Evolutionary conservation across 2,888 invertebrate genomes (phyloP), one percentile per base, ranked within the genome.

Genomic region (Timandra comae): DNA sequence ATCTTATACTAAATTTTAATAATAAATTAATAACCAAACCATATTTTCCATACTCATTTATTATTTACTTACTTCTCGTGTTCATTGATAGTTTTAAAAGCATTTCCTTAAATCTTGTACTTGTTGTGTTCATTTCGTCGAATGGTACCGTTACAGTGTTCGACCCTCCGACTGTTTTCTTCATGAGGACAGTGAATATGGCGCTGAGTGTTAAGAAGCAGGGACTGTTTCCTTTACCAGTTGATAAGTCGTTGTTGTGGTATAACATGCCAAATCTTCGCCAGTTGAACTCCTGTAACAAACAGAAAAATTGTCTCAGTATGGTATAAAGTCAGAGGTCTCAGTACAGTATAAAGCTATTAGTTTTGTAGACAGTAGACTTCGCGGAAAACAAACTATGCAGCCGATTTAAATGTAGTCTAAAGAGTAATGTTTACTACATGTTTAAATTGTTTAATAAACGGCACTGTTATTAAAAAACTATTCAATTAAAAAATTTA

Each of bases 191-290:
- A 0, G 76, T 69, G 54, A 88, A 91, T 21, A 94, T 88, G 0
- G 92, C 90, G 35, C 90, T 90, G 51, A 94, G 77, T 3, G 91
- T 91, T 61, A 95, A 90, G 68, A 91, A 92, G 59, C 95, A 95
- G 32, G 91, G 89, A 29, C 94, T 93, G 69, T 93, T 90, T 4
- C 94, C 93, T 41, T 88, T 79, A 3, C 88, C 88, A 10, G 86
- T 86, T 0, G 84, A 72, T 7, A 86, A 76, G 13, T 88, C 89
- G 56, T 90, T 87, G 76, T 94, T 93, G 74, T 93, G 91, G 64
- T 90, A 93, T 27, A 94, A 76, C 58, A 94, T 86, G 0, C 91
- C 92, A 1, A 91, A 87, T 27, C 89, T 87, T 7, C 88, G 88
- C 94, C 94, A 94, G 35, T 90, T 90, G 68, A 93, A 94, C 45